phyloP scores from a whole-genome alignment of 2,888 invertebrate genomes.

The Miltochrista miniata region DNA sequence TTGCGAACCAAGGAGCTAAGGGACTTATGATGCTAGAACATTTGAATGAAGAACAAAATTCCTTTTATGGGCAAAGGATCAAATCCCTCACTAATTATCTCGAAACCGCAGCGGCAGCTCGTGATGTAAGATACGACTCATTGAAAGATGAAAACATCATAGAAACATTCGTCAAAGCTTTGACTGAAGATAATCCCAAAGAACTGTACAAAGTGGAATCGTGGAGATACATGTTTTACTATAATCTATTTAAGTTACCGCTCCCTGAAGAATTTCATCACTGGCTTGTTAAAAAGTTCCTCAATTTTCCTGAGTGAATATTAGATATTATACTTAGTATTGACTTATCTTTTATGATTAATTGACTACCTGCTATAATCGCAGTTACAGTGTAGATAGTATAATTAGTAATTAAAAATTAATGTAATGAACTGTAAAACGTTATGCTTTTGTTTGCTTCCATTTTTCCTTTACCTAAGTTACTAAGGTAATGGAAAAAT shows the following conservation, averaged over 20 bases:
- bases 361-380: constrained; percentile 7
- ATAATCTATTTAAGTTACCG: constrained; percentile 84
- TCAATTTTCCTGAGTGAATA: constrained; percentile 84
- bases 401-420: constrained; percentile 12
- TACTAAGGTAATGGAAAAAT: no score
- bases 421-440: no score
- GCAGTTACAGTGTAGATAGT: constrained; percentile 5
- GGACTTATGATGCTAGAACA: constrained; percentile 86
- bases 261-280: constrained; percentile 82
- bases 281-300: constrained; percentile 85
- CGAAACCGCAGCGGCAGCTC: constrained; percentile 57
- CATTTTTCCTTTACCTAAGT: no score
- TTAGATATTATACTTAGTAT: constrained; percentile 6
- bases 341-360: constrained; percentile 12
- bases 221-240: constrained; percentile 86
- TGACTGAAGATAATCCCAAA: constrained; percentile 84
- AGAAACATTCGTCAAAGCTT: constrained; percentile 84
- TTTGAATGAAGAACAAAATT: constrained; percentile 85
- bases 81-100: constrained; percentile 85
- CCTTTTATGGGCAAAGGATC: constrained; percentile 87
- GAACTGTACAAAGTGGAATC: constrained; percentile 87
- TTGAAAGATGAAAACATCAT: constrained; percentile 83
- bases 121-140: constrained; percentile 69
- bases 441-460: no score
- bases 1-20: constrained; percentile 84